These are phyloP conservation scores for Diachasmimorpha longicaudata DNA, from an alignment of 1,140 invertebrate species.

Conservation along the genomic window DNA sequence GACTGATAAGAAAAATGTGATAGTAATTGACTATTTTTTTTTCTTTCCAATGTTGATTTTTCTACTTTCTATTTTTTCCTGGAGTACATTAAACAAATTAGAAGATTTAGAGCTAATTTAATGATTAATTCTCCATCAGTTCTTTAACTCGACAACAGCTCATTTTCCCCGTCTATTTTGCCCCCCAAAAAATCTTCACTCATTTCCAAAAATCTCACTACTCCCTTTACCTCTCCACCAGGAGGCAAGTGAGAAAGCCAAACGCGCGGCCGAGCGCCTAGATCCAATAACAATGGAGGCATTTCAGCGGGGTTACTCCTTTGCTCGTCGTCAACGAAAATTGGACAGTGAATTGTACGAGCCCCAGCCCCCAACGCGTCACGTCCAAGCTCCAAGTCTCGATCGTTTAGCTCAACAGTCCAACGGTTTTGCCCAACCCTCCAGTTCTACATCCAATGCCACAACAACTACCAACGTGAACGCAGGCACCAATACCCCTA, in stretches of 20 bases:
- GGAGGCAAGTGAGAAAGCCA: constrained; percentile 22
- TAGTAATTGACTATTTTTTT: too few relatives aligned
- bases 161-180: too few relatives aligned
- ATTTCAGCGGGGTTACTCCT: constrained; percentile 10
- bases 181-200: too few relatives aligned
- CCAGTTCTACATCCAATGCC: neutral
- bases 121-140: too few relatives aligned
- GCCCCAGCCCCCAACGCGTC: neutral
- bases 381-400: constrained; percentile 15
- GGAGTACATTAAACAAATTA: too few relatives aligned
- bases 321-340: neutral
- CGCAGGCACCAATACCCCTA: constrained; percentile 25
- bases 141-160: too few relatives aligned
- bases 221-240: neutral
- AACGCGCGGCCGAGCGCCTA: neutral
- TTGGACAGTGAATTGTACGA: neutral
- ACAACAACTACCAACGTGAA: constrained; percentile 19
- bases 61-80: neutral
- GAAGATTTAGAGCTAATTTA: too few relatives aligned
- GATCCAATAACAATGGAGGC: constrained; percentile 16
- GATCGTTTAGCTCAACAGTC: constrained; percentile 44
- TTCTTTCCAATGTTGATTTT: neutral
- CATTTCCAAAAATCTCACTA: neutral
- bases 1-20: too few relatives aligned
- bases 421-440: constrained; percentile 39